Conservation (phyloP, 2,113 vertebrate genomes). For the Peucedramus taeniatus region DNA sequence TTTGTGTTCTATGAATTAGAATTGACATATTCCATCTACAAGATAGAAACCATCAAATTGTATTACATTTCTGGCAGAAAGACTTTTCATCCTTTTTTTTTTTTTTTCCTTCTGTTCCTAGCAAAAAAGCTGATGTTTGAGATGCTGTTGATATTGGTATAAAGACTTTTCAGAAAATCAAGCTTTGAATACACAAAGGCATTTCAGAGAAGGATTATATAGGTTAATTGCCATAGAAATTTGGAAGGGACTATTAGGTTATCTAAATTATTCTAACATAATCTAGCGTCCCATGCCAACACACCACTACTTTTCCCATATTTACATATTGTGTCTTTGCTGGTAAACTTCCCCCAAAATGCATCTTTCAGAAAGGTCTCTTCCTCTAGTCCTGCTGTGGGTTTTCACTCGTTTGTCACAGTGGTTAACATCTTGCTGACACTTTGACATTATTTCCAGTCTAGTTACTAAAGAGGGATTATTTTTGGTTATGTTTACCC, state of each 20-base stretch:
- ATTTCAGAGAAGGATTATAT: neutral
- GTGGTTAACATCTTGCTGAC: neutral
- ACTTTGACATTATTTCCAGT: neutral
- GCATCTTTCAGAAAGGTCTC: neutral
- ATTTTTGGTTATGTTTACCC: neutral
- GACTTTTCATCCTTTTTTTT: neutral
- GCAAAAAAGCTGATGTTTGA: neutral
- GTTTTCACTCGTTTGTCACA: neutral
- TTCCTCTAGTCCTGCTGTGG: neutral
- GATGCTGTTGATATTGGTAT: neutral
- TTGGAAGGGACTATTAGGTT: neutral
- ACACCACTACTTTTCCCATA: neutral
- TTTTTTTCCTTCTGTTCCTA: neutral
- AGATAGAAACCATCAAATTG: neutral
- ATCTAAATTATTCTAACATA: neutral
- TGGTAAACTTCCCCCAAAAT: neutral
- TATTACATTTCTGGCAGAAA: neutral
- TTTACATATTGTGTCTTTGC: neutral
- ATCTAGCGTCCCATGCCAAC: neutral
- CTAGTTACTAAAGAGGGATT: neutral
- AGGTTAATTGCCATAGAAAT: neutral
- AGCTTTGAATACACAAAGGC: neutral
- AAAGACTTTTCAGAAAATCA: neutral
- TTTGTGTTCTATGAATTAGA: neutral
- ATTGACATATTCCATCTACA: neutral